Evolutionary conservation across 1,140 invertebrate species (phyloP), one percentile per base, ranked within the genome.

Genomic region (Drosophila kurseongensis): DNA sequence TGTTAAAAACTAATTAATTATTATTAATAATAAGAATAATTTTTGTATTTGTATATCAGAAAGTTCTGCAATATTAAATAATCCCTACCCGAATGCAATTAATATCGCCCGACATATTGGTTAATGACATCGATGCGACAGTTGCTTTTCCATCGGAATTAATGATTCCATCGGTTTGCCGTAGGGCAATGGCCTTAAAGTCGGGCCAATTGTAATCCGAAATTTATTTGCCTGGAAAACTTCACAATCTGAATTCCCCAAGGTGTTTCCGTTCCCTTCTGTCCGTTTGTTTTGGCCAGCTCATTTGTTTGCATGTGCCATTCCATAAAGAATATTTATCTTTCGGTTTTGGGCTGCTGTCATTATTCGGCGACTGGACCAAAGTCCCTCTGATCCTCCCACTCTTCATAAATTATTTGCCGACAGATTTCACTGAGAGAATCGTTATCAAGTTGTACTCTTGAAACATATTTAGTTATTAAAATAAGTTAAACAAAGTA

Each of bases 321-420:
- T 63, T 60, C 68, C 72, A 84, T 79, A 80, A 83, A 79, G 78
- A 79, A 84, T 75, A 76, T 68, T 68, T 55, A 68, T 78, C 56
- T 62, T 61, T 68, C 18, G 44, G 56, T 16, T 63, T 63, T 73
- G 65, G 40, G 47, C 32, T 16, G 42, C 76, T 85, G 81, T 84
- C 80, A 84, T 84, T 83, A 80, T 85, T 84, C 59, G 80, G 81
- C 62, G 72, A 79, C 73, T 84, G 81, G 81, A 85, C 77, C 61
- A 63, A 60, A 75, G 45, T 51, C 51, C 35, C 35, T 14, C 32
- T n/a, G n/a, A 9, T 4, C 32, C 56, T 10, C 10, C 29, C 40
- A 18, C 50, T 18, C 75, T 84, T 76, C 72, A 85, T 83, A 67
- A 83, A 84, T 84, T 76, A 80, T 69, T 41, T 42, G 38, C 60